These are phyloP conservation scores for Dasysyrphus tricinctus DNA, from an alignment of 2,888 invertebrate genomes.

Conservation along the genomic window DNA sequence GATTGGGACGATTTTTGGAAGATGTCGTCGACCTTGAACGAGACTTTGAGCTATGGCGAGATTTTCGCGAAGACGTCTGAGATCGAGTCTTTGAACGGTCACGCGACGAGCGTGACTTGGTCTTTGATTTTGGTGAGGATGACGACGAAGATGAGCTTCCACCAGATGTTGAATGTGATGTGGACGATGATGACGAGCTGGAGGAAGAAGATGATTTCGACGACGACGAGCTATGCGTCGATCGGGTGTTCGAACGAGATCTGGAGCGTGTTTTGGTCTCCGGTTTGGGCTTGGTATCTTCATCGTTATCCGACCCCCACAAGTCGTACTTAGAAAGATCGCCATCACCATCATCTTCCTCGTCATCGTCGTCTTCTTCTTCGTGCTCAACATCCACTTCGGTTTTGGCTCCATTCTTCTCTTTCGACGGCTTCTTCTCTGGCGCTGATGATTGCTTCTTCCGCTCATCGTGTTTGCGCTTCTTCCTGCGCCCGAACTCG, in stretches of 20 bases:
- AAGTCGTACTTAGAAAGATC: slow-evolving; percentile 92
- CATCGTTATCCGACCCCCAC: slow-evolving; percentile 84
- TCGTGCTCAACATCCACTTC: slow-evolving; percentile 78
- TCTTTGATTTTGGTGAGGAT: slow-evolving; percentile 56
- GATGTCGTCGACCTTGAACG: slow-evolving; percentile 75
- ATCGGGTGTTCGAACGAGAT: slow-evolving; percentile 58
- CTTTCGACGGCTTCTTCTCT: slow-evolving; percentile 83
- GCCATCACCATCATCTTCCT: slow-evolving; percentile 86
- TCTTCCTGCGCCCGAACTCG: slow-evolving; percentile 91
- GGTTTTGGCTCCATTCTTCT: slow-evolving; percentile 51
- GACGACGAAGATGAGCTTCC: slow-evolving; percentile 51
- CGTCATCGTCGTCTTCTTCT: slow-evolving; percentile 83
- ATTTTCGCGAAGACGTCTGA: slow-evolving; percentile 75
- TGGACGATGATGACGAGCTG: slow-evolving; percentile 79
- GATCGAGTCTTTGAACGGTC: slow-evolving; percentile 76
- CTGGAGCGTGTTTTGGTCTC: slow-evolving; percentile 71
- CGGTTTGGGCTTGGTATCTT: slow-evolving; percentile 47
- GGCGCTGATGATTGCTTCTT: slow-evolving; percentile 77
- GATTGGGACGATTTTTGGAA: slow-evolving; percentile 57
- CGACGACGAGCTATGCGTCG: slow-evolving; percentile 72
- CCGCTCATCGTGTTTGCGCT: slow-evolving; percentile 79
- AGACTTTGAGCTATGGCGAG: slow-evolving; percentile 70
- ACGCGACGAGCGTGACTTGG: slow-evolving; percentile 74
- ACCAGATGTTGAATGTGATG: slow-evolving; percentile 72
- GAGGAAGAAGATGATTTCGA: slow-evolving; percentile 78